Evolutionary conservation across 2,113 vertebrate genomes (phyloP), one percentile per base, ranked within the genome.

Genomic region (Albula goreensis): DNA sequence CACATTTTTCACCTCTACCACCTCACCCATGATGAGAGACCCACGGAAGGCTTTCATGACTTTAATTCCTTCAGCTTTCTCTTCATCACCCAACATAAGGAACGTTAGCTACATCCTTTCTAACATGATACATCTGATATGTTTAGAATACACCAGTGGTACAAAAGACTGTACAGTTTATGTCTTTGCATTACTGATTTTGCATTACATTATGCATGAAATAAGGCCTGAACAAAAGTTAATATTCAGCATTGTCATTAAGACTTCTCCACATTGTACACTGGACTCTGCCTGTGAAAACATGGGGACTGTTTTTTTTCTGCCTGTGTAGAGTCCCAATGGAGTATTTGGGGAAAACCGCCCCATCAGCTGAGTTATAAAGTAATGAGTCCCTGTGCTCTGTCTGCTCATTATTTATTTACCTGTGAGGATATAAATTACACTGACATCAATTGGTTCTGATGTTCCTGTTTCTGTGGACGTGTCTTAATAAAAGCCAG

Each of bases 401-500:
- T n/a, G 53, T 5, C 9, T 48, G 41, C 81, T 48, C 63, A 83
- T 13, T 83, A 63, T 41, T 13, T 63, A 60, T 83, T 49, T 60
- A 63, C 53, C 9, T 41, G 53, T 41, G 57, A 60, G 81, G 81
- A 50, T 15, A 77, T 84, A 51, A 74, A 84, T 84, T 50, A 74
- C 31, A 84, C 19, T 77, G 49, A 83, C 56, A 63, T 12, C 66
- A 84, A 52, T 52, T 74, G 63, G 25, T 51, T 77, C 48, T 78
- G 66, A 84, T 74, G 49, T 70, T 13, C 66, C 63, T n/a, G 13
- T n/a, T 51, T 41, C 66, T 74, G 1, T 19, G 11, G 22, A 77
- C 51, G 19, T 50, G 66, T 77, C 60, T 84, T 52, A 84, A 84
- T 84, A 84, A 84, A 84, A 84, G n/a, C 48, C 8, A 77, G 83